phyloP scores from a whole-genome alignment of 1,140 invertebrate genomes.

The Cyrtorhinus lividipennis region DNA sequence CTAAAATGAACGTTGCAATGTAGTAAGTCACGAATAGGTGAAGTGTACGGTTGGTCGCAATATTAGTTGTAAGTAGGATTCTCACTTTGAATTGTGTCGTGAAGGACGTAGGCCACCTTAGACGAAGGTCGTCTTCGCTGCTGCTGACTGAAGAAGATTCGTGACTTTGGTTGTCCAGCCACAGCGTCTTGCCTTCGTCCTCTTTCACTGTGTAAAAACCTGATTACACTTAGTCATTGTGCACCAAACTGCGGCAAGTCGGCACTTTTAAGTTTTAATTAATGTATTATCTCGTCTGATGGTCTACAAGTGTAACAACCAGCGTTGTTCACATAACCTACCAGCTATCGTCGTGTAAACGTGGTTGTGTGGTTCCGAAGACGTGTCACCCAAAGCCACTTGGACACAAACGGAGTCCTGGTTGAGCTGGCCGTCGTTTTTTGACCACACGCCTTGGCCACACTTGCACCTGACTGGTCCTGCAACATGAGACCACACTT shows the following conservation, averaged over 20 bases:
- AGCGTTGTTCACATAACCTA: too few relatives aligned
- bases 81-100: conserved; percentile 61
- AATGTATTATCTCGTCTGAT: too few relatives aligned
- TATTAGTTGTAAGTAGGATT: too few relatives aligned
- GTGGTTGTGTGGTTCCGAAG: conserved; percentile 23
- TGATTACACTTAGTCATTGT: too few relatives aligned
- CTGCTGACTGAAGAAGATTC: conserved; percentile 42
- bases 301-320: too few relatives aligned
- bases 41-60: too few relatives aligned
- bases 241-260: too few relatives aligned
- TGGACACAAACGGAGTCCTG: conserved; percentile 24
- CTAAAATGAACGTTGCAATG: conserved; percentile 25
- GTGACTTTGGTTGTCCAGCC: conserved; percentile 57
- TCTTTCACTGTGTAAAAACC: conserved; percentile 34
- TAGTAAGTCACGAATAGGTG: too few relatives aligned
- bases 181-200: conserved; percentile 55
- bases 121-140: conserved; percentile 43
- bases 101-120: conserved; percentile 65
- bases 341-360: conserved; percentile 27
- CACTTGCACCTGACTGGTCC: conserved; percentile 23
- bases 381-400: conserved; percentile 24
- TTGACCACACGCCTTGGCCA: conserved; percentile 24
- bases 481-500: too few relatives aligned
- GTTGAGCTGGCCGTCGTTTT: conserved; percentile 18
- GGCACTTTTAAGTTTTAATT: too few relatives aligned